A percentile compares a stretch with the other conserved stretches of the same genome.
Conservation (phyloP, 2,888 invertebrate species). For the Watsonalla binaria region DNA sequence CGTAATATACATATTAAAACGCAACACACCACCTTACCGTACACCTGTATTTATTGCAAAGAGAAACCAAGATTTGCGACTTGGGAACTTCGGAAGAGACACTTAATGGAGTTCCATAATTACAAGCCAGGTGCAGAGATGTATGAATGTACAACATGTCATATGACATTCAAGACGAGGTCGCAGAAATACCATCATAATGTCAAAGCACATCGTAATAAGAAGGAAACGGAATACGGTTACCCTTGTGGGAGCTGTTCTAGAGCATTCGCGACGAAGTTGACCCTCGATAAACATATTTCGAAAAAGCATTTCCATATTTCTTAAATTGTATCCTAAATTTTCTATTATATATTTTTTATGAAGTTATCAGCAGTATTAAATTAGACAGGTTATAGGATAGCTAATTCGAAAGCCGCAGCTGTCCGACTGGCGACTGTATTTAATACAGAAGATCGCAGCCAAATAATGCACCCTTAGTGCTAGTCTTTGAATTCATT, state of each 20-base stretch:
- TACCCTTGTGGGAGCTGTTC: slow-evolving; percentile 73
- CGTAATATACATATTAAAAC: slow-evolving; percentile 62
- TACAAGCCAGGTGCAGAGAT: slow-evolving; percentile 65
- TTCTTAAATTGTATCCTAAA: slow-evolving; percentile 18
- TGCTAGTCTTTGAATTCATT: no score
- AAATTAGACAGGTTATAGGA: no score
- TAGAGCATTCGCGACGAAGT: slow-evolving; percentile 70
- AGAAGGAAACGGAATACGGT: slow-evolving; percentile 65
- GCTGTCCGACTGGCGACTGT: no score
- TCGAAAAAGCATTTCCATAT: slow-evolving; percentile 74
- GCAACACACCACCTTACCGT: slow-evolving; percentile 61
- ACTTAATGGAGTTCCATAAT: slow-evolving; percentile 68
- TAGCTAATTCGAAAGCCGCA: no score
- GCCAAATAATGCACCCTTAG: no score
- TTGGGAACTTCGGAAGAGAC: slow-evolving; percentile 64
- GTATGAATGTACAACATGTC: slow-evolving; percentile 70
- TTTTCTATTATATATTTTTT: no score
- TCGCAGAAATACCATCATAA: slow-evolving; percentile 72
- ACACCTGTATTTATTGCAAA: slow-evolving; percentile 67
- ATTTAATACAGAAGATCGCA: no score
- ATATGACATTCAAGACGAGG: slow-evolving; percentile 67
- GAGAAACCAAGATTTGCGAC: slow-evolving; percentile 68
- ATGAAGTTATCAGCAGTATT: not conserved
- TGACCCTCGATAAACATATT: slow-evolving; percentile 75
- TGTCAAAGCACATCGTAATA: slow-evolving; percentile 64